These are phyloP conservation scores for Stictonetta naevosa DNA, from an alignment of 2,113 vertebrate species.

Conservation along the genomic window DNA sequence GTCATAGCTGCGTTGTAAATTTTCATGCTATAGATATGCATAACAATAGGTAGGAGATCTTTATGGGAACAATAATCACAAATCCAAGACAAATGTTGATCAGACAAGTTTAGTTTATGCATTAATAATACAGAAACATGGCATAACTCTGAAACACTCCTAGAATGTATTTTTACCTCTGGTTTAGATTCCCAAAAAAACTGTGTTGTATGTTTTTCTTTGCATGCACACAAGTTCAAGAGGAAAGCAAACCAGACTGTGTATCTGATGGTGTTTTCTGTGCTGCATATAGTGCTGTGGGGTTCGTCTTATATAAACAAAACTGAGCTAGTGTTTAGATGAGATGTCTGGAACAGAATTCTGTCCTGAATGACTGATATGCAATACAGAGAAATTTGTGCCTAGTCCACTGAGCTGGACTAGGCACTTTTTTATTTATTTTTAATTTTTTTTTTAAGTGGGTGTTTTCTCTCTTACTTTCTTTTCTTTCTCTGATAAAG, in stretches of 20 bases:
- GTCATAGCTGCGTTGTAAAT: not conserved
- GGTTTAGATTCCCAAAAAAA: not conserved
- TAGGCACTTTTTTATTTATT: no score
- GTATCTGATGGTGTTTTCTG: not conserved
- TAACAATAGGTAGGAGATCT: not conserved
- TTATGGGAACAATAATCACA: not conserved
- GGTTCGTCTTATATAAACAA: not conserved
- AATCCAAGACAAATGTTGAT: not conserved
- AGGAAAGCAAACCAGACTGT: not conserved
- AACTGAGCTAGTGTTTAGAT: not conserved
- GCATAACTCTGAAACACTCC: not conserved
- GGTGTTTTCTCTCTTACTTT: not conserved
- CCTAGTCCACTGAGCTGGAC: not conserved
- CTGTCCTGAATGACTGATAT: not conserved
- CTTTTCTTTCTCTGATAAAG: not conserved
- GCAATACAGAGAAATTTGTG: not conserved
- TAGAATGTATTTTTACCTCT: not conserved
- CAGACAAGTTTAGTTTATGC: not conserved
- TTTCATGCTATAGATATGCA: not conserved
- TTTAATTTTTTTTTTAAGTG: no score
- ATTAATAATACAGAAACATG: not conserved
- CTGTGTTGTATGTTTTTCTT: not conserved
- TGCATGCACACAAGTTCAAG: not conserved
- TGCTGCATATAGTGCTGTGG: not conserved
- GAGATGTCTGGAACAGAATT: not conserved